Evolutionary conservation across 2,113 vertebrate species (phyloP), one percentile per base, ranked within the genome.

Genomic region (Campylomormyrus tamandua): DNA sequence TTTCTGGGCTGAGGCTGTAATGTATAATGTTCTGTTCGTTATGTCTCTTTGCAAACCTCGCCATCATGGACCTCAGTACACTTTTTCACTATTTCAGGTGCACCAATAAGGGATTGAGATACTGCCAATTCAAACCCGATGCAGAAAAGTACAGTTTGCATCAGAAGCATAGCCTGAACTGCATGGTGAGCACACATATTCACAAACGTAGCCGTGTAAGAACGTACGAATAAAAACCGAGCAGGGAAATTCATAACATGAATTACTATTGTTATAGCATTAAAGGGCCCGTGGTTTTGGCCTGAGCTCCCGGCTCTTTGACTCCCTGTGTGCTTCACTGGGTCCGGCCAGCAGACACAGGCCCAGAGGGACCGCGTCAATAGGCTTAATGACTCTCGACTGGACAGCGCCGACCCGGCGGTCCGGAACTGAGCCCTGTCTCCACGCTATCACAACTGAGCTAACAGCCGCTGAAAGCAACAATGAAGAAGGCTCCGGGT

Each of bases 381-480:
- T 87, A 21, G 85, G 50, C 50, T 87, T 87, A 87, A 87, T 87
- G 85, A 87, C 85, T 87, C 31, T 31, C 50, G 50, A 27, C 85
- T 53, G 85, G 85, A 53, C 85, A 53, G 50, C 50, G 50, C 50
- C 85, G 31, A 39, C n/a, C 50, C 11, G 85, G 31, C 85, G 85
- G 50, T 48, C 85, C 50, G 85, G 85, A 87, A 87, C 85, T 56
- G 85, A 87, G 85, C 49, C 50, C 45, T 50, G 49, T 53, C 85
- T 53, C 50, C 50, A 87, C 85, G 15, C 85, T 87, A 87, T 86
- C 85, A 56, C 85, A 87, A 56, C 50, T 56, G 85, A 87, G 50
- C 85, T 87, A 87, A 87, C 85, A 87, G 85, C 50, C 31, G n/a
- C 85, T 56, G 85, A 87, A 87, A 87, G 50, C 85, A 53, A 39